Base-by-base conservation (phyloP, 2,888 invertebrate genomes). In the Sthenelais limicola region DNA sequence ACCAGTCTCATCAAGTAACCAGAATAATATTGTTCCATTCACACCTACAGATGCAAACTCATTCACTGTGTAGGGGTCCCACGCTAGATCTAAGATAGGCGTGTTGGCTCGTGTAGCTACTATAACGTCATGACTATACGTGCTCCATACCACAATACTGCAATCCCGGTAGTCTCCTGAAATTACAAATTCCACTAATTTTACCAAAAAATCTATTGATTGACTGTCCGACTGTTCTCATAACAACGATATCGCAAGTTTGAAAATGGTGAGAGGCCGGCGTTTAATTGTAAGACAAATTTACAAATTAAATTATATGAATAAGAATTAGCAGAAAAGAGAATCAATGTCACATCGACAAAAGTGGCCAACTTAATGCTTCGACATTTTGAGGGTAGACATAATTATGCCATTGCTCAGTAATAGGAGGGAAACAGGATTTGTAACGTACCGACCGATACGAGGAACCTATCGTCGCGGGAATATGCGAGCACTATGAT, bases 31-130 rank as follows among this genome's bases (percentile, higher is more conserved):
- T 5, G 80, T 78, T 9, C 83, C 83, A 69, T 82, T 75, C 67
- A 81, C 81, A 3, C 87, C 87, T 9, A 86, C 85, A 0, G 84
- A 81, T 9, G 83, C 80, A 79, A 87, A 87, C 79, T 87, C 86
- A 76, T 86, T 86, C 32, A 82, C 82, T 21, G 83, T 82, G 77
- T 78, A 84, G 0, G 86, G 86, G 77, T 87, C 86, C 86, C 86
- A 87, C 56, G 78, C 78, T 30, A 86, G 70, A 33, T 82, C 80
- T 76, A 85, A 82, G n/a, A 87, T 68, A 4, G 86, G 83, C 30
- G 78, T 74, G 18, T 81, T 79, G 24, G 84, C 80, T 48, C 77
- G 77, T 24, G 86, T 83, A 18, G 79, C 79, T 30, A 84, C 80
- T 51, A 86, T 73, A 26, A 85, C 74, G 24, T 80, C 76, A 73